Percentiles rank a stretch among this genome's conserved stretches.
Evolutionary conservation across 2,113 vertebrate species (phyloP).

Genomic region (Rhineura floridana): DNA sequence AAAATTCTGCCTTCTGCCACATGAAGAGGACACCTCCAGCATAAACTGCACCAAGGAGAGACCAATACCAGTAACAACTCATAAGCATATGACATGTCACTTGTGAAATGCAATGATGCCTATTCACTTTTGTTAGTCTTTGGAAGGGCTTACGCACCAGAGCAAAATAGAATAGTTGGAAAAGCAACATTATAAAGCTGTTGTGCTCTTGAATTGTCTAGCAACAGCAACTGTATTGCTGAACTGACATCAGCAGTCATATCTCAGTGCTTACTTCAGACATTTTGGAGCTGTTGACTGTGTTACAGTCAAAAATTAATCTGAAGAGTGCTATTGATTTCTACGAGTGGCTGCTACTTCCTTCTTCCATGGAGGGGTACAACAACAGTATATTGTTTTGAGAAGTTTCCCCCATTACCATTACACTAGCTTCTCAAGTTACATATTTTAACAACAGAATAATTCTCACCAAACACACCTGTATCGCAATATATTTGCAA

Average conservation of each 20-base stretch:
- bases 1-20: neutral
- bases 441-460: neutral
- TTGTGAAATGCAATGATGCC: neutral
- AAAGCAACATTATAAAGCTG: no score
- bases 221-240: neutral
- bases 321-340: neutral
- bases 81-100: neutral
- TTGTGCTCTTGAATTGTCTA: neutral
- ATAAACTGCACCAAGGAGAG: neutral
- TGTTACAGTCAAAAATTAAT: conserved; percentile 6
- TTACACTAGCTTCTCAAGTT: neutral
- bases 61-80: conserved; percentile 8
- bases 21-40: conserved; percentile 3
- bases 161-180: neutral
- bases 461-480: neutral
- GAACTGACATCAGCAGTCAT: neutral
- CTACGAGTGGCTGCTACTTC: neutral
- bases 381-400: neutral
- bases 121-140: neutral
- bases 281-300: conserved; percentile 46
- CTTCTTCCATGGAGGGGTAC: neutral
- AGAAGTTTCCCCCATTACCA: neutral
- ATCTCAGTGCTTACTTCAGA: conserved; percentile 30
- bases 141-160: neutral
- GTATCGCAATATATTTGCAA: neutral